phyloP scores from a whole-genome alignment of 2,113 vertebrate genomes.

The Nerophis lumbriciformis region DNA sequence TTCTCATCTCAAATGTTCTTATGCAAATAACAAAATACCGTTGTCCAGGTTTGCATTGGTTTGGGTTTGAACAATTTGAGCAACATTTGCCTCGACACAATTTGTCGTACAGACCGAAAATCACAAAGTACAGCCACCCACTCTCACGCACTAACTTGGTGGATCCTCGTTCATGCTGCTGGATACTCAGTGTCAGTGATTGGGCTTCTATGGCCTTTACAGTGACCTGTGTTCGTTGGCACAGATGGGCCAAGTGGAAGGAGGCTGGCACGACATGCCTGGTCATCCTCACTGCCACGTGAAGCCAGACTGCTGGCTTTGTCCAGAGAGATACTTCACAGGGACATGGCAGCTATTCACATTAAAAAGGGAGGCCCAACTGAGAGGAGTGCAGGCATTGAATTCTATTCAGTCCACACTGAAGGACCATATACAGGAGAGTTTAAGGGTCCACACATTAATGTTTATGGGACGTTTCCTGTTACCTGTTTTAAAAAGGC shows the following conservation, averaged over 20 bases:
- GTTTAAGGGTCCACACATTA: slow-evolving; percentile 11
- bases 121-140: neutral
- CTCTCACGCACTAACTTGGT: neutral
- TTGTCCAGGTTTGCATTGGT: slow-evolving; percentile 12
- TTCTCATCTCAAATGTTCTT: neutral
- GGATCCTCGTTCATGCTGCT: neutral
- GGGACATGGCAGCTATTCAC: slow-evolving; percentile 36
- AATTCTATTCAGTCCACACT: slow-evolving; percentile 25
- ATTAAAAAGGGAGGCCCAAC: slow-evolving; percentile 31
- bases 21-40: neutral
- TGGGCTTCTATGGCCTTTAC: slow-evolving; percentile 24
- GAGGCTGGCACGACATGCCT: slow-evolving; percentile 28
- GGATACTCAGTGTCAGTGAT: slow-evolving; percentile 5
- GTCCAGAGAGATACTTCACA: slow-evolving; percentile 30
- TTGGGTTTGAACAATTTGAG: slow-evolving; percentile 9
- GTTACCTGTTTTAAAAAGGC: neutral
- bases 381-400: slow-evolving; percentile 16
- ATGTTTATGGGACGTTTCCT: neutral
- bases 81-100: neutral
- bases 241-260: slow-evolving; percentile 22
- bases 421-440: slow-evolving; percentile 29
- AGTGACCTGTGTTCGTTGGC: slow-evolving; percentile 31
- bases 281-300: slow-evolving; percentile 52
- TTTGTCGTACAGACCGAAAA: neutral
- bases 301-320: slow-evolving; percentile 32